phyloP scores from a whole-genome alignment of 2,113 vertebrate species.

The Gorsachius goisagi region DNA sequence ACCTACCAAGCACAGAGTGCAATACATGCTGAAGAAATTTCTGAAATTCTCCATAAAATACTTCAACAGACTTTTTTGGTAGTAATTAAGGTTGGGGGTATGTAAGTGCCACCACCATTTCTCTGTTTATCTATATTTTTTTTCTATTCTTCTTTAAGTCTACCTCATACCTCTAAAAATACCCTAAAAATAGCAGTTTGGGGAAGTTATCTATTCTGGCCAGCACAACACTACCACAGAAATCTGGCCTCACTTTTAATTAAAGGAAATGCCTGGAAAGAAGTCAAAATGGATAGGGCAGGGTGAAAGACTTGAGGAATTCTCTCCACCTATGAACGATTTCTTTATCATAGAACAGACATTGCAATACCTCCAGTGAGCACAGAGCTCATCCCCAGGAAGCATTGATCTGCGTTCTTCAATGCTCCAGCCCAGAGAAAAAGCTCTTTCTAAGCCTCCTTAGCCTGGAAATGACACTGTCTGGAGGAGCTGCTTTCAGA shows the following conservation, averaged over 20 bases:
- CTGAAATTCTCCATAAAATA: background rate
- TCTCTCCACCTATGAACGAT: rapidly evolving
- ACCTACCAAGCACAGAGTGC: background rate
- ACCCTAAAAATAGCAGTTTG: background rate
- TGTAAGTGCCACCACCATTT: background rate
- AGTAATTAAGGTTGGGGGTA: background rate
- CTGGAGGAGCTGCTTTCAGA: background rate
- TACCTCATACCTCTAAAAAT: background rate
- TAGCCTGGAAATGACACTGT: background rate
- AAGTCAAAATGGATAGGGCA: background rate
- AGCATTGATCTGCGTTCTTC: rapidly evolving
- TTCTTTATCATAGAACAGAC: background rate
- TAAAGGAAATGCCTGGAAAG: background rate
- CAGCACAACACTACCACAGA: background rate
- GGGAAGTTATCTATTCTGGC: background rate
- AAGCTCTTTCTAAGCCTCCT: background rate
- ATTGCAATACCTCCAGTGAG: background rate
- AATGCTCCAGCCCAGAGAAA: background rate
- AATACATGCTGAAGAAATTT: background rate
- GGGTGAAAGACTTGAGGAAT: background rate
- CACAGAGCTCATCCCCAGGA: background rate
- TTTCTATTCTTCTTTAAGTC: background rate
- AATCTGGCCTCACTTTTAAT: background rate
- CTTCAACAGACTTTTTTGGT: too few species aligned
- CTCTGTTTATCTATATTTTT: background rate